Conservation (phyloP, 1,140 invertebrate genomes). For the Drosophila orena region DNA sequence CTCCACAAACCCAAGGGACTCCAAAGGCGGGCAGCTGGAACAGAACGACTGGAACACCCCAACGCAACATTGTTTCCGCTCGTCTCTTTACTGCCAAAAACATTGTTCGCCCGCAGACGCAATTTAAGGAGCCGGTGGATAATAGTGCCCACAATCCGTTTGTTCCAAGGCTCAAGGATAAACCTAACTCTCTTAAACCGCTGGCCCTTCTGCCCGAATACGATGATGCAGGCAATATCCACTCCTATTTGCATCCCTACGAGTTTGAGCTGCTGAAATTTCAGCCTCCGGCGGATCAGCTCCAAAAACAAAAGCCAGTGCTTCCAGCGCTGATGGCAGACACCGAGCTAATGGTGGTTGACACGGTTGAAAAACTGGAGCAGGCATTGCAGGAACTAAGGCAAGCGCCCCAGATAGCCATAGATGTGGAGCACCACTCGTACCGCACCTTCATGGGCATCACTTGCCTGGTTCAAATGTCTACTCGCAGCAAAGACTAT, state of each 20-base stretch:
- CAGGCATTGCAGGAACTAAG: constrained; percentile 89
- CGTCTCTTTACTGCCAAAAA: constrained; percentile 90
- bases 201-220: constrained; percentile 90
- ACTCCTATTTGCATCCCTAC: constrained; percentile 94
- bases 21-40: constrained; percentile 84
- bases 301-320: constrained; percentile 84
- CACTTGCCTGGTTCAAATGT: constrained; percentile 98
- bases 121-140: constrained; percentile 94
- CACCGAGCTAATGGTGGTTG: constrained; percentile 89
- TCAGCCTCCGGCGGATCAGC: constrained; percentile 85
- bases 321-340: constrained; percentile 86
- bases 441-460: constrained; percentile 93
- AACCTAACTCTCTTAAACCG: constrained; percentile 95
- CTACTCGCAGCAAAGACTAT: constrained; percentile 94
- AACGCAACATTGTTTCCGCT: constrained; percentile 52
- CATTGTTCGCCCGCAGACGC: constrained; percentile 92
- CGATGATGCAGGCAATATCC: constrained; percentile 87
- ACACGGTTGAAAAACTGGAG: constrained; percentile 88
- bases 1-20: constrained; percentile 8
- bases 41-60: constrained; percentile 29
- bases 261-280: constrained; percentile 93
- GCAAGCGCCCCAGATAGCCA: constrained; percentile 89
- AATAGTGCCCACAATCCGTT: constrained; percentile 91
- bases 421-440: constrained; percentile 96
- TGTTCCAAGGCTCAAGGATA: constrained; percentile 92